These are phyloP conservation scores for Spodoptera picta DNA, from an alignment of 2,888 invertebrate genomes.

Conservation along the genomic window DNA sequence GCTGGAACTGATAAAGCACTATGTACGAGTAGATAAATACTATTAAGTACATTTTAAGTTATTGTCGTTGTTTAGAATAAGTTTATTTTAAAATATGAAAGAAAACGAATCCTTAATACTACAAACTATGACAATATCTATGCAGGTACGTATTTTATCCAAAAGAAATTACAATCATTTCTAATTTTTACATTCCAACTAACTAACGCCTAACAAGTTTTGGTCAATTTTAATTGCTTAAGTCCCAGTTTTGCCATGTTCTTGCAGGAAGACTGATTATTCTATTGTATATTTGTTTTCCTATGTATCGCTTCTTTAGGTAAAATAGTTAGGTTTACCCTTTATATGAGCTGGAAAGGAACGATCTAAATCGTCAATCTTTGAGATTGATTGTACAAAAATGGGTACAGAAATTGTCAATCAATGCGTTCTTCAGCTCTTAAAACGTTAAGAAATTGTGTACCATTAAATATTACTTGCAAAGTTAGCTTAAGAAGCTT, in stretches of 20 bases:
- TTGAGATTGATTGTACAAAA: constrained; percentile 31
- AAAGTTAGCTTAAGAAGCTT: constrained; percentile 59
- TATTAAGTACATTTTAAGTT: constrained; percentile 53
- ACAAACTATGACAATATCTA: constrained; percentile 70
- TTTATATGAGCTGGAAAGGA: constrained; percentile 29
- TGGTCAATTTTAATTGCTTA: constrained; percentile 46
- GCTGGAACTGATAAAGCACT: constrained; percentile 57
- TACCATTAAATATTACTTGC: constrained; percentile 40
- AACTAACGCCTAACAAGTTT: constrained; percentile 33
- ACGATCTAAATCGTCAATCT: constrained; percentile 27
- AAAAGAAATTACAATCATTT: constrained; percentile 19
- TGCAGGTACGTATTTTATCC: constrained; percentile 65
- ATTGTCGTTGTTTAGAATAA: constrained; percentile 57
- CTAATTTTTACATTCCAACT: constrained; percentile 24
- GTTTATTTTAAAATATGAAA: constrained; percentile 50
- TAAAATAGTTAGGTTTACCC: constrained; percentile 53
- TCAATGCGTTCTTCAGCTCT: constrained; percentile 25
- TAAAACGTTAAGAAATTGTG: constrained; percentile 16
- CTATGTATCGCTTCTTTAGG: constrained; percentile 47
- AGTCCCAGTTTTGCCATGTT: constrained; percentile 37
- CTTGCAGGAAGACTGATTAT: constrained; percentile 62
- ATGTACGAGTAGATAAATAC: constrained; percentile 48
- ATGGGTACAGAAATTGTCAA: constrained; percentile 10
- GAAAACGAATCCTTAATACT: constrained; percentile 52
- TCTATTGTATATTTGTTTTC: constrained; percentile 52